Conservation (phyloP, 1,140 invertebrate genomes). For the Paralvinella palmiformis region DNA sequence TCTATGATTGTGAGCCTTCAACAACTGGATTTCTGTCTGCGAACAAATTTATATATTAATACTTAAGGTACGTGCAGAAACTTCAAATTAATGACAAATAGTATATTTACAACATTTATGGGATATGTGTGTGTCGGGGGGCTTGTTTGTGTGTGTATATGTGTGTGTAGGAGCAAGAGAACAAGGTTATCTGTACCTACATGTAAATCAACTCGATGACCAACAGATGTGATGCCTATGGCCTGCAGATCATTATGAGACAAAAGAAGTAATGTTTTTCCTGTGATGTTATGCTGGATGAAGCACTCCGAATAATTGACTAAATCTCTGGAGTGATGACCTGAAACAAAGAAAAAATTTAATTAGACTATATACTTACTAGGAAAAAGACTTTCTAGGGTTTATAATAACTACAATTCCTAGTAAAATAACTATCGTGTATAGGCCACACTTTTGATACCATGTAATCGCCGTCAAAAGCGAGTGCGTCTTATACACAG, state of each 20-base stretch:
- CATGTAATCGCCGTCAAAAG: neutral
- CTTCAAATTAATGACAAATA: neutral
- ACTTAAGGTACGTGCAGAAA: neutral
- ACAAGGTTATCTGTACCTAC: conserved; percentile 25
- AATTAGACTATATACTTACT: neutral
- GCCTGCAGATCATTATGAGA: conserved; percentile 39
- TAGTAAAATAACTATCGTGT: neutral
- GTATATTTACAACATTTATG: neutral
- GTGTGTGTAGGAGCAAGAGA: neutral
- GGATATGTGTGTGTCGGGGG: neutral
- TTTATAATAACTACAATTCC: neutral
- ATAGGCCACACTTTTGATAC: neutral
- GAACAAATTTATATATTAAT: conserved; percentile 17
- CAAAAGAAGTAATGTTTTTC: conserved; percentile 40
- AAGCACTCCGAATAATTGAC: conserved; percentile 47
- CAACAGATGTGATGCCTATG: conserved; percentile 46
- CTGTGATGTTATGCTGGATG: conserved; percentile 46
- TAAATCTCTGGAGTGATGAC: conserved; percentile 35
- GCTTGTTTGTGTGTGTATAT: neutral
- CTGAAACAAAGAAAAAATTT: conserved; percentile 23
- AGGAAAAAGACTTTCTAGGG: neutral
- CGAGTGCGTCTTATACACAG: neutral
- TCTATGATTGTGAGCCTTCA: conserved; percentile 40
- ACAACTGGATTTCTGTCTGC: conserved; percentile 43
- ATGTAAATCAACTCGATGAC: conserved; percentile 44